Conservation (phyloP, 1,140 invertebrate genomes). For the Microplitis mediator region DNA sequence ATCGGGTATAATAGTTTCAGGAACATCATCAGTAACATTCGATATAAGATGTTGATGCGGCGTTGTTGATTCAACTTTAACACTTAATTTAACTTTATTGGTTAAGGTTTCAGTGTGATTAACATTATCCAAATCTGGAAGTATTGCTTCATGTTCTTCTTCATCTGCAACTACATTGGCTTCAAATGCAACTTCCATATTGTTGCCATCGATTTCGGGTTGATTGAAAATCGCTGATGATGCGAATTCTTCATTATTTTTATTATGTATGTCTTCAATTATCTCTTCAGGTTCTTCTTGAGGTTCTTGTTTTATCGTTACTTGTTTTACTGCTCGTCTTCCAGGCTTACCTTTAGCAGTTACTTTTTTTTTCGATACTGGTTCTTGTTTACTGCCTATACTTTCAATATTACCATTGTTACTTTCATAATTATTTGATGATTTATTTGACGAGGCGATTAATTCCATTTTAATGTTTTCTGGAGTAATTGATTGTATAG, state of each 20-base stretch:
- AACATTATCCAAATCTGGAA: conserved; percentile 46
- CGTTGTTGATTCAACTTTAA: conserved; percentile 48
- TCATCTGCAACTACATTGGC: conserved; percentile 43
- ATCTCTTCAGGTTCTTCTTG: conserved; percentile 39
- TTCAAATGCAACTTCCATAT: conserved; percentile 53
- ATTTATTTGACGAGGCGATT: conserved; percentile 42
- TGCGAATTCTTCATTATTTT: conserved; percentile 36
- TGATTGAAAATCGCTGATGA: neutral
- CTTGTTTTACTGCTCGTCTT: conserved; percentile 37
- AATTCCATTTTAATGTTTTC: conserved; percentile 38
- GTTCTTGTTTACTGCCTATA: conserved; percentile 35
- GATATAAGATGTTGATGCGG: conserved; percentile 20
- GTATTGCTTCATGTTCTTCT: conserved; percentile 42
- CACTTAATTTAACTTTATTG: conserved; percentile 48
- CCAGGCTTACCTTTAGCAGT: conserved; percentile 43
- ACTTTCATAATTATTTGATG: conserved; percentile 46
- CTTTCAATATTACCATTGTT: conserved; percentile 53
- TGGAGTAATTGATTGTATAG: conserved; percentile 33
- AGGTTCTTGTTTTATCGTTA: conserved; percentile 48
- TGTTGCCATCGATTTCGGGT: conserved; percentile 44
- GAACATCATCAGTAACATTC: conserved; percentile 47
- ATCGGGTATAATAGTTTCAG: conserved; percentile 64
- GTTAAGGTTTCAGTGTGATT: conserved; percentile 37
- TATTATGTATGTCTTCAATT: conserved; percentile 38
- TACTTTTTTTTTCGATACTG: conserved; percentile 18